Base-by-base conservation (phyloP, 2,113 vertebrate species). In the Lamprologus ornatipinnis region DNA sequence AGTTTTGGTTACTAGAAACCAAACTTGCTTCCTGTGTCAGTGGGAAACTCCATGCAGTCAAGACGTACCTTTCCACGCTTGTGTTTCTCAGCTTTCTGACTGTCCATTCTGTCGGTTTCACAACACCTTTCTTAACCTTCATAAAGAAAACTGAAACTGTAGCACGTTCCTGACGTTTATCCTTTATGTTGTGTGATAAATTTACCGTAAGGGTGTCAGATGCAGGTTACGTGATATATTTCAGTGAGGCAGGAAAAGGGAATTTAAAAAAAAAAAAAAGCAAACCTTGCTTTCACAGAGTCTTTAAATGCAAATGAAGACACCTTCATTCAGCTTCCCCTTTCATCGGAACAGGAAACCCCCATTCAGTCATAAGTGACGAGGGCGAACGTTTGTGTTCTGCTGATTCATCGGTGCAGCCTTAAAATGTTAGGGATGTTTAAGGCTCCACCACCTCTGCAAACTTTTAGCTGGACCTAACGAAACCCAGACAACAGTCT, bases 31-130 rank as follows among this genome's bases (percentile, higher is more conserved):
- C 88, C 90, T 91, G 85, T 58, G 84, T 87, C 3, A 15, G 53
- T 73, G 79, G 92, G 90, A 85, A 93, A 90, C 63, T 91, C 91
- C 91, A 17, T 5, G 6, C 68, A 83, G 79, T 85, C 80, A 82
- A 70, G 26, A 1, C 51, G 23, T 26, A 80, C 45, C 33, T 80
- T 84, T 63, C 8, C 54, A 19, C 53, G 2, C 45, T 3, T 10
- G 0, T 9, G 6, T 63, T 84, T 82, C 45, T 42, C 3, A n/a
- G 12, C 47, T 15, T 21, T 75, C n/a, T 79, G 5, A 58, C 7
- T 21, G 40, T 9, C 85, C 23, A 37, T 87, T 65, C 28, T 51
- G 6, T 87, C 49, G 19, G 85, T 92, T 87, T 90, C 83, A 33
- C 26, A 57, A 23, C 54, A 70, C 15, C 42, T 73, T 31, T 81